A percentile compares a stretch with the other conserved stretches of the same genome.
phyloP scores from a whole-genome alignment of 2,797 vertebrate species.

The Fratercula arctica region DNA sequence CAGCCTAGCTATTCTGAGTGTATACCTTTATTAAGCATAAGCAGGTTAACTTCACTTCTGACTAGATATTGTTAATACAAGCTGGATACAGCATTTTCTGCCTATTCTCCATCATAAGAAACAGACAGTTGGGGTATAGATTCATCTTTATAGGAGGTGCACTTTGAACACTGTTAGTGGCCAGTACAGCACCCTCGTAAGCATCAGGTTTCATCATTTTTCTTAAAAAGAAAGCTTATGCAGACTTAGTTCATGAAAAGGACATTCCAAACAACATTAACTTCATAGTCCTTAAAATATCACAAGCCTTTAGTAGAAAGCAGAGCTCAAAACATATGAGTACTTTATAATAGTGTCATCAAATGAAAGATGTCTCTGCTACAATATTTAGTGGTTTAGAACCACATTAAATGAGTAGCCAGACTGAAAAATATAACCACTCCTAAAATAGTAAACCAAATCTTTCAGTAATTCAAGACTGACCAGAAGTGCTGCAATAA shows the following conservation, averaged over 20 bases:
- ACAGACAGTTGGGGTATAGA: accelerated
- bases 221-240: background rate
- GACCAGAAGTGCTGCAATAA: background rate
- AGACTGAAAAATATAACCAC: background rate
- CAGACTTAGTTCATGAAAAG: background rate
- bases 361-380: background rate
- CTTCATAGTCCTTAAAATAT: background rate
- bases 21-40: background rate
- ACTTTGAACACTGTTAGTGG: background rate
- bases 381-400: background rate
- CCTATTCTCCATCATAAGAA: background rate
- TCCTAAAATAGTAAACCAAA: background rate
- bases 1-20: background rate
- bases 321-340: background rate
- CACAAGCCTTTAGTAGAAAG: background rate
- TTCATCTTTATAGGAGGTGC: background rate
- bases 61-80: background rate
- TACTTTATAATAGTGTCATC: background rate
- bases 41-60: background rate
- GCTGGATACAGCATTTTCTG: background rate
- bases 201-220: background rate
- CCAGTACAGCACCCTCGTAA: background rate
- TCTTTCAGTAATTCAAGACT: background rate
- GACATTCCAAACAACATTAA: background rate
- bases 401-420: background rate